These are phyloP conservation scores for Chionis minor DNA, from an alignment of 2,113 vertebrate species.

Conservation along the genomic window DNA sequence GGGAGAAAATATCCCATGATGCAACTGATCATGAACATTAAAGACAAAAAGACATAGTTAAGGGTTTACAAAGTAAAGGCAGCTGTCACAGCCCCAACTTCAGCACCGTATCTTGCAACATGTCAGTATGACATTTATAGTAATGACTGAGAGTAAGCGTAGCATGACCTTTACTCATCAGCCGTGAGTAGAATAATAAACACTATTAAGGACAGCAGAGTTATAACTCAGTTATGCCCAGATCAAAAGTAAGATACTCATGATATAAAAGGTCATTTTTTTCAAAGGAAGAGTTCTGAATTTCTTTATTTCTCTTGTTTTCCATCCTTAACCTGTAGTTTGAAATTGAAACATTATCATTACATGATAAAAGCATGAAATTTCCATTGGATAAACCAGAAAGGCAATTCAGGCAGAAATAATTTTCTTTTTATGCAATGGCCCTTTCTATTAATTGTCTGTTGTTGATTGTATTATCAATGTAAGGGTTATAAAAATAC, in stretches of 20 bases:
- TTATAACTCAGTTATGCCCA: background rate
- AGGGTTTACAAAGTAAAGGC: background rate
- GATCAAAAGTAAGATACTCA: background rate
- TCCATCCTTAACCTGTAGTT: background rate
- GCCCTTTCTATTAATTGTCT: background rate
- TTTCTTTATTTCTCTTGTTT: slow-evolving; percentile 13
- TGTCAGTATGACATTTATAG: background rate
- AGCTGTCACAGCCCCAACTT: background rate
- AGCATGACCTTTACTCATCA: background rate
- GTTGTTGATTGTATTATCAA: background rate
- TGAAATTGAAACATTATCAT: background rate
- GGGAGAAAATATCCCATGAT: background rate
- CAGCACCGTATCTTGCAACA: background rate
- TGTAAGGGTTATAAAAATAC: background rate
- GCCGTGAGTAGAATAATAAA: background rate
- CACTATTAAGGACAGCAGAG: background rate
- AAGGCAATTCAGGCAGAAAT: background rate
- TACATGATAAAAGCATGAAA: background rate
- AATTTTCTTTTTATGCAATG: background rate
- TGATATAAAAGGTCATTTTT: background rate
- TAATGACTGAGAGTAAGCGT: background rate
- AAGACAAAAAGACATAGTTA: background rate
- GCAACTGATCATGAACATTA: background rate
- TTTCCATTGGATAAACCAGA: background rate
- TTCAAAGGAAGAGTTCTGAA: background rate